Conservation (phyloP, 2,113 vertebrate genomes). For the Corythoichthys haematopterus region DNA sequence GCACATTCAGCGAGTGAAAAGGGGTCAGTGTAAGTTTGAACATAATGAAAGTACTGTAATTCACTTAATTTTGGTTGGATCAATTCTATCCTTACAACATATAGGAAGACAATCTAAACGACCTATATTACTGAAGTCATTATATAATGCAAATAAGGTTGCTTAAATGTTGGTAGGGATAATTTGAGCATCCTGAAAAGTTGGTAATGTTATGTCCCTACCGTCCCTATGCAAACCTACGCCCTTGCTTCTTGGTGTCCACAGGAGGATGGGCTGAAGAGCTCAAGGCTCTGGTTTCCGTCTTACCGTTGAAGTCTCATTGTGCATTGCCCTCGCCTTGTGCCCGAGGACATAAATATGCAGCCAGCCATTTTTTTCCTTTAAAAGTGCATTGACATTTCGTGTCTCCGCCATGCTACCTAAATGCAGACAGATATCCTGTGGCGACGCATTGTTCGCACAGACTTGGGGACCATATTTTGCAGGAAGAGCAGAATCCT, state of each 20-base stretch:
- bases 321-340: conserved; percentile 29
- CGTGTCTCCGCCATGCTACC: conserved; percentile 36
- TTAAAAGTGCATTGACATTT: conserved; percentile 26
- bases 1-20: too few relatives aligned
- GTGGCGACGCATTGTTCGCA: conserved; percentile 41
- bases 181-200: too few relatives aligned
- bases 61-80: too few relatives aligned
- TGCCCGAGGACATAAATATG: conserved; percentile 45
- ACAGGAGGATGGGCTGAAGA: conserved; percentile 28
- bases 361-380: conserved; percentile 5
- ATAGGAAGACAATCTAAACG: too few relatives aligned
- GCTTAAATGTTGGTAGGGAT: too few relatives aligned
- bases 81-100: too few relatives aligned
- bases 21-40: too few relatives aligned
- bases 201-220: too few relatives aligned
- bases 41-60: too few relatives aligned
- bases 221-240: too few relatives aligned
- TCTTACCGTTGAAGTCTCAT: conserved; percentile 37
- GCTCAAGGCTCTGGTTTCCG: conserved; percentile 49
- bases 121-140: too few relatives aligned
- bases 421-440: conserved; percentile 42
- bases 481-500: conserved; percentile 32
- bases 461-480: conserved; percentile 26
- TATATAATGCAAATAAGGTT: too few relatives aligned
- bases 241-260: conserved; percentile 9